Base-by-base conservation (phyloP, 2,888 invertebrate species). In the Gymnoscelis rufifasciata region DNA sequence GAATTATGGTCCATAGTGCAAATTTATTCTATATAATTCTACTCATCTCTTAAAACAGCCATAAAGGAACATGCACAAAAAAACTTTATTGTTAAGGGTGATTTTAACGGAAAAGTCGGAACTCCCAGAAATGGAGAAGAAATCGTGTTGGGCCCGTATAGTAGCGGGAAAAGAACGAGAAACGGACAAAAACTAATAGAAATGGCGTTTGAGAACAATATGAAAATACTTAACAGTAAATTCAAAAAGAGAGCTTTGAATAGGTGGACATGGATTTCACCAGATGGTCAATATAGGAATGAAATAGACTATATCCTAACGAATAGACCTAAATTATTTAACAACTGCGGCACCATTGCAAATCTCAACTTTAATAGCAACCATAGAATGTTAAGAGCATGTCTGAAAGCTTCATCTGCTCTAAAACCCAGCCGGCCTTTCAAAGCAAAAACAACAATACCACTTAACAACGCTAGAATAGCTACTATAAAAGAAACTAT, bases 381-480 rank as follows among this genome's bases (percentile, higher is more conserved):
- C 7, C 29, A 29, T 2, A 49, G 49, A 37, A 7, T 66, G 7
- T 48, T 67, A 3, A 49, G 64, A 57, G 47, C 62, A 38, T 1
- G 27, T 15, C 43, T 47, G 43, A 1, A 0, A 10, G 12, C 10
- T 10, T 7, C 1, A 2, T 11, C 11, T 6, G 7, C 4, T 12
- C n/a, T n/a, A n/a, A n/a, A n/a, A n/a, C n/a, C n/a, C n/a, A n/a
- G 7, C 7, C 10, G 29, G 2, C 29, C 29, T 7, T 27, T 27
- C 27, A 27, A 29, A 7, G 11, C 6, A 29, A n/a, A 29, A 29
- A 1, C 12, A n/a, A n/a, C n/a, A n/a, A n/a, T n/a, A n/a, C n/a
- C n/a, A n/a, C n/a, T n/a, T 7, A 29, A 11, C 12, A 39, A 41
- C 4, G 28, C 47, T 51, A 12, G 47, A 60, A 57, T 12, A 56